Evolutionary conservation across 1,140 invertebrate species (phyloP), one percentile per base, ranked within the genome.

Genomic region (Epicauta chinensis): DNA sequence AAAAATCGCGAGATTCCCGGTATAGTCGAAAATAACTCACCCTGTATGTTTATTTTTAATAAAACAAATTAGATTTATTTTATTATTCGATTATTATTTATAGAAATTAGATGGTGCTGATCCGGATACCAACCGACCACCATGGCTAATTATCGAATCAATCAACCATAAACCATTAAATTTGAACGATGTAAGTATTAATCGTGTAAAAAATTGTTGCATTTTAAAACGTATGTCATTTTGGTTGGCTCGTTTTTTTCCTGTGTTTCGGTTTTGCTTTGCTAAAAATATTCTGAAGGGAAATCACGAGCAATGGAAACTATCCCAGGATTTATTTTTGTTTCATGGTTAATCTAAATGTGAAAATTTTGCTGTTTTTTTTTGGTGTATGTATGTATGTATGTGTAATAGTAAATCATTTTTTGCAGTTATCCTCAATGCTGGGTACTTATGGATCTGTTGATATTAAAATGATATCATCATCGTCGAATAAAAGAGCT

Each of bases 61-160:
- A n/a, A n/a, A n/a, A n/a, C n/a, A n/a, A n/a, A n/a, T n/a, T n/a
- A n/a, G n/a, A 41, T 47, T 46, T 55, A 45, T 71, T 68, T 39
- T 62, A 23, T 36, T 47, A 45, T 37, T 39, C 12, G 36, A 44
- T 44, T 32, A 15, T 53, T 44, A 53, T 59, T 55, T 48, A 40
- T 49, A 81, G 80, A 73, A 66, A 62, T 61, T 81, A 2, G 71
- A 72, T 54, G 74, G 73, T n/a, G 53, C 59, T 6, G 79, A 81
- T 69, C 78, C 79, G 31, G 16, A 31, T 5, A 68, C 68, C 0
- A 67, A 52, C 7, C 72, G 77, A 54, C 78, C 79, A 7, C 65
- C 76, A 16, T 75, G 72, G 66, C 67, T 81, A 39, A 67, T 74
- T 38, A 72, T 80, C 6, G 64, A 71, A 61, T 44, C 66, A 5